Evolutionary conservation across 2,888 invertebrate genomes (phyloP), one percentile per base, ranked within the genome.

Genomic region (Selenia dentaria): DNA sequence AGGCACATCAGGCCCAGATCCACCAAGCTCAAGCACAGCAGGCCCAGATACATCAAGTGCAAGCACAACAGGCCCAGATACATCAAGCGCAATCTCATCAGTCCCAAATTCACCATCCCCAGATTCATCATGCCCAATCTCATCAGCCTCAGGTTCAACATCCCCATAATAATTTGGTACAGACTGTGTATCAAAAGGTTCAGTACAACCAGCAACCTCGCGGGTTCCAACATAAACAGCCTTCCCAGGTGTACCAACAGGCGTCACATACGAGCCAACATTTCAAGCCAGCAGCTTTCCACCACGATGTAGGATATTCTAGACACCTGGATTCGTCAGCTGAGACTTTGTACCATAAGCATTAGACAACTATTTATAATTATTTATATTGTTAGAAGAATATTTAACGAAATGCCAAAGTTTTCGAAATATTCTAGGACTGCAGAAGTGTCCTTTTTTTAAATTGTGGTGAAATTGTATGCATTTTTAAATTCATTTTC

Each of bases 221-320:
- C 8, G 22, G 22, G 4, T 10, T 8, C 12, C 37, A 45, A n/a
- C 20, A 27, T 27, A 37, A 37, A 8, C 26, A 37, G 4, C 20
- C 39, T 10, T 34, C 39, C 3, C 41, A 47, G 26, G 27, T 26
- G 6, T 36, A 41, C 6, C 47, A 41, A 24, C 36, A 40, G 14
- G 12, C 22, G n/a, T 24, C 41, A 12, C 27, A 32, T 1, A 16
- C 27, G 1, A 35, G n/a, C 10, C 41, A 37, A 14, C 36, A 33
- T 10, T 38, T 11, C 9, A 37, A 48, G 8, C 41, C 47, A 6
- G 37, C 36, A 12, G 33, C 8, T 6, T 41, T 37, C 28, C 27
- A 41, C 0, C 47, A 38, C 13, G 25, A 32, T 2, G 20, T 9
- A 2, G 34, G 34, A 12, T 32, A 32, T 18, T 33, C 47, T 8